Evolutionary conservation across 2,888 invertebrate species (phyloP).

Genomic region (Philopedon plagiatum): DNA sequence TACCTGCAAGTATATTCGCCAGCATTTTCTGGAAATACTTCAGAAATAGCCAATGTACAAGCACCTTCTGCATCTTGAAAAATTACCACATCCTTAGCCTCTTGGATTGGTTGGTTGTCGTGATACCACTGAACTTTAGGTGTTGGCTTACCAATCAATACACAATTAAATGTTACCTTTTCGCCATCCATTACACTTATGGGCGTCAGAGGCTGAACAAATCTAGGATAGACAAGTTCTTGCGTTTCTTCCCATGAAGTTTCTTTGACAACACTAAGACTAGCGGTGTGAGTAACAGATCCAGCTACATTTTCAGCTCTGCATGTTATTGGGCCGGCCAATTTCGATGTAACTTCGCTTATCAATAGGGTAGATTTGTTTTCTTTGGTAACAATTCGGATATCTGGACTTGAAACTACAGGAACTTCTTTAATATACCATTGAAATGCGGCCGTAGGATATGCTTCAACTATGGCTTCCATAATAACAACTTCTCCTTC

Average conservation of each 20-base stretch:
- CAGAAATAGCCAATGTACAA: constrained; percentile 85
- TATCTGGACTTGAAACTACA: constrained; percentile 78
- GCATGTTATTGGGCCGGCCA: constrained; percentile 85
- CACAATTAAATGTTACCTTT: constrained; percentile 81
- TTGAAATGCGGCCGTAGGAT: constrained; percentile 86
- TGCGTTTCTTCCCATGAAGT: constrained; percentile 73
- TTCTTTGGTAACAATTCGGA: constrained; percentile 80
- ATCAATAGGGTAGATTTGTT: constrained; percentile 87
- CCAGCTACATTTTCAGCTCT: constrained; percentile 92
- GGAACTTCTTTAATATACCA: constrained; percentile 87
- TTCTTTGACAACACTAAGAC: constrained; percentile 75
- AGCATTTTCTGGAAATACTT: constrained; percentile 93
- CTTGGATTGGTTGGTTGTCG: constrained; percentile 78
- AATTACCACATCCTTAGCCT: constrained; percentile 83
- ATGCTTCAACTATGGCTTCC: constrained; percentile 83
- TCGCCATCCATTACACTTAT: constrained; percentile 92
- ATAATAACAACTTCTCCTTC: constrained; percentile 85
- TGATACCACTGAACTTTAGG: constrained; percentile 88
- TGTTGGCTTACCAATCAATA: constrained; percentile 82
- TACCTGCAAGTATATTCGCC: constrained; percentile 84
- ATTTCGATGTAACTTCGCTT: constrained; percentile 79
- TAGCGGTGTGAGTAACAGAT: constrained; percentile 88
- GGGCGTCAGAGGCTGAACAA: constrained; percentile 81
- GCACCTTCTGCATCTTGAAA: constrained; percentile 84
- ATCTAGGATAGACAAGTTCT: constrained; percentile 81